Base-by-base conservation (phyloP, 2,888 invertebrate species). In the Rhamphomyia laevipes region DNA sequence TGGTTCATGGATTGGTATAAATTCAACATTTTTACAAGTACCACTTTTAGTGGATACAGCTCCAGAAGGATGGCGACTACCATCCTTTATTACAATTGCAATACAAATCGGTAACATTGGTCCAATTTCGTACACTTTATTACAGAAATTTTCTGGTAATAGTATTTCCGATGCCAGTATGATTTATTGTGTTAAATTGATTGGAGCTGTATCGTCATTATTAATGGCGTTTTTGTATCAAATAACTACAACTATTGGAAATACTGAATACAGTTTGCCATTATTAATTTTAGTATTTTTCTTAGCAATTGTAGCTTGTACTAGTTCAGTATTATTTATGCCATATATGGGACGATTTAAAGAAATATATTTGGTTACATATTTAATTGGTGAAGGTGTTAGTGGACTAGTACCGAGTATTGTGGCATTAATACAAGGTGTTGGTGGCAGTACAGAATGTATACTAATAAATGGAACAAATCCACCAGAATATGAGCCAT, bases 21-120 rank as follows among this genome's bases (percentile, higher is more conserved):
- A 89, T 69, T 86, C 86, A 9, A 73, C 88, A 52, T 90, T 80
- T 75, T 82, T 88, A 55, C 86, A 90, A 67, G 71, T 89, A 53
- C 88, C 90, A 38, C 72, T 88, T 55, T 72, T 90, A 49, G 84
- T 87, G 16, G 74, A 80, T 55, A 69, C 70, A 30, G 76, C 86
- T 53, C 89, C 90, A 4, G 90, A 90, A 72, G 76, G 77, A 62
- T 90, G 89, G 88, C 75, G 72, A 60, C 76, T 90, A 52, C 84
- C 88, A 1, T 80, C 87, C 6, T 82, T 81, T 62, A 77, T 90
- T 71, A 78, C 81, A 16, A 74, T 87, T 55, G 77, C 86, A 45
- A 80, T 86, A 40, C 89, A 80, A 65, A 67, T 84, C 30, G 85
- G 84, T 43, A 86, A 87, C 68, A 66, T 85, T 45, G 88, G 87